A percentile compares a stretch with the other conserved stretches of the same genome.
Conservation (phyloP, 2,113 vertebrate genomes). For the Sylvietta virens region DNA sequence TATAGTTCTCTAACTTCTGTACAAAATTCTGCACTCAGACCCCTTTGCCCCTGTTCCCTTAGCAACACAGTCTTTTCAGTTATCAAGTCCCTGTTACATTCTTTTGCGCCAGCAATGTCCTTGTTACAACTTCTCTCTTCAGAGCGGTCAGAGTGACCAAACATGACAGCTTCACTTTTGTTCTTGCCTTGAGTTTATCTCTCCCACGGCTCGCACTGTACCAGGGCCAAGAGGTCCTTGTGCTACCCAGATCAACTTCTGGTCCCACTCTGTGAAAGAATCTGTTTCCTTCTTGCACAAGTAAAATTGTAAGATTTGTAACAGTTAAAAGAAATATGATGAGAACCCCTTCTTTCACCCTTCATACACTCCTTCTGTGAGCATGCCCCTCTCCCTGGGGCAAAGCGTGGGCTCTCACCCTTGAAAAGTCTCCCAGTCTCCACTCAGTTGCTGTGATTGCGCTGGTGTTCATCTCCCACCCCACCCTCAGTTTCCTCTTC, state of each 20-base stretch:
- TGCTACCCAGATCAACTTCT: neutral
- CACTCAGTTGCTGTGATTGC: neutral
- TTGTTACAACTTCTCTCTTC: rapidly evolving
- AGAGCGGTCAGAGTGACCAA: neutral
- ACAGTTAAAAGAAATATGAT: neutral
- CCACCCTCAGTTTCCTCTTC: neutral
- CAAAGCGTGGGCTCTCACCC: rapidly evolving
- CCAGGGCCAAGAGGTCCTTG: neutral
- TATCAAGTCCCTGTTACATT: neutral
- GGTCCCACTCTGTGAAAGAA: neutral
- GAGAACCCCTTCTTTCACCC: neutral
- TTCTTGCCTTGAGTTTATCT: neutral
- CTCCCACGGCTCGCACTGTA: neutral
- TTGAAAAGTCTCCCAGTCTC: neutral
- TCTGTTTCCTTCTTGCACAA: neutral
- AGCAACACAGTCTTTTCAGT: neutral
- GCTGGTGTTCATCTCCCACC: neutral
- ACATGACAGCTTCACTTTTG: neutral
- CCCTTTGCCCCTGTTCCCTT: neutral
- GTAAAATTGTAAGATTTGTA: neutral
- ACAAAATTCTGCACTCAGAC: neutral
- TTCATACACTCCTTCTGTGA: neutral
- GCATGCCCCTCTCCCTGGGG: neutral
- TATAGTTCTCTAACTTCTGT: neutral
- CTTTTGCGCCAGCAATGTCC: neutral